These are phyloP conservation scores for Arrhopalites spinosus DNA, from an alignment of 2,888 invertebrate genomes.

Conservation along the genomic window DNA sequence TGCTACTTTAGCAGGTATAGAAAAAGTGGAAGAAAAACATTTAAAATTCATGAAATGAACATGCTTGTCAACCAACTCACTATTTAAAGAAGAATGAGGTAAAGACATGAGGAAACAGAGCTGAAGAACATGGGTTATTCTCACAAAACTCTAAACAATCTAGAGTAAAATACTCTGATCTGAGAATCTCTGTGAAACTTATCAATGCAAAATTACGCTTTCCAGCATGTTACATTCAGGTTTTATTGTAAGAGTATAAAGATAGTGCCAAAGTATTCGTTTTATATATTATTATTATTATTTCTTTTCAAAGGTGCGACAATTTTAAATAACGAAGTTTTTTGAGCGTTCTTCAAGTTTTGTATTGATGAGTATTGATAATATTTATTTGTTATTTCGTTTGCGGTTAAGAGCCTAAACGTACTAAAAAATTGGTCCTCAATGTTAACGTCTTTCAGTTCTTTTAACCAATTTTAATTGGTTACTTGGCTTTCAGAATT, in stretches of 20 bases:
- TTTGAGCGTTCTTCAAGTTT: not conserved
- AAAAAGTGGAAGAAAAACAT: no score
- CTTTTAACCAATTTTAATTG: not conserved
- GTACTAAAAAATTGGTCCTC: not conserved
- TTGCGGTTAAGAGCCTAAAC: no score
- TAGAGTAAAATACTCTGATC: no score
- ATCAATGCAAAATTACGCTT: constrained; percentile 16
- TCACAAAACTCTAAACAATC: no score
- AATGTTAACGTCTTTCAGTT: constrained; percentile 16
- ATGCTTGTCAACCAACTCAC: no score
- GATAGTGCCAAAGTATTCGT: not conserved
- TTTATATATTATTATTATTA: not conserved
- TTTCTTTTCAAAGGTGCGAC: not conserved
- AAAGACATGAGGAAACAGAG: no score
- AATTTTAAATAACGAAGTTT: not conserved
- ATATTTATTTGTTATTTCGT: no score
- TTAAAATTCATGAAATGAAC: no score
- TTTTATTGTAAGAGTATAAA: not conserved
- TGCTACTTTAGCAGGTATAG: no score
- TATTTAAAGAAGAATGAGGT: no score
- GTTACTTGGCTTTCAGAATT: not conserved
- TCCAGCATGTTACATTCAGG: not conserved
- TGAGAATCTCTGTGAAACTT: not conserved
- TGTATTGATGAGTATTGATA: not conserved
- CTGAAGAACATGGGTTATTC: no score